Base-by-base conservation (phyloP, 2,888 invertebrate species). In the Drosophila cognata region DNA sequence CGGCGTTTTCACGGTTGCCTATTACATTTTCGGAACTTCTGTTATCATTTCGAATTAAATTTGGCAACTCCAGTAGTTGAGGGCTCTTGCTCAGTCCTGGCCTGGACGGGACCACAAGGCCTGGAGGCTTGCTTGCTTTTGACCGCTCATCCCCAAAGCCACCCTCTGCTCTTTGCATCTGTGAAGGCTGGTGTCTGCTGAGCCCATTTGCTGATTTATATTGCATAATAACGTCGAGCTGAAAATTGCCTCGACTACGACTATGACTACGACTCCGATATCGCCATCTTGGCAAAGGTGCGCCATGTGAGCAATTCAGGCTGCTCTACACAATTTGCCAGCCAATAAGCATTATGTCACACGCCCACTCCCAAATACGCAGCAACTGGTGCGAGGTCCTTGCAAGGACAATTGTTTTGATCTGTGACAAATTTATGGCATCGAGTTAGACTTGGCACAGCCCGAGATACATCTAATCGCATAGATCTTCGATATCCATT, bases 131-230 rank as follows among this genome's bases (percentile, higher is more conserved):
- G 51, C 28, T 68, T 57, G 31, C 29, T 31, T 16, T 31, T 46
- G 57, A 25, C 46, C 46, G 25, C 53, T 48, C 56, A 71, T 71
- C 63, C 72, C 67, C 67, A n/a, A 50, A 46, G 46, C 43, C 51
- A 53, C 38, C 29, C 36, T 50, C 28, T n/a, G 28, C 35, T 36
- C 36, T 1, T 53, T 18, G 48, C 38, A 60, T 41, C 31, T 57
- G 65, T 51, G 52, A 18, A 28, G 10, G 8, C 50, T 18, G 51
- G 43, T 62, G 51, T 60, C 43, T 71, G 74, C 31, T 77, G 77
- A 82, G 79, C 74, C 79, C 85, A 89, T 92, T 91, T 90, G 84
- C 88, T 92, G 92, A 91, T 92, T 91, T 91, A 89, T 91, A 91
- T 92, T 88, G 87, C 89, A 88, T 84, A 91, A 90, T 86, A 91